A percentile compares a stretch with the other conserved stretches of the same genome.
Evolutionary conservation across 2,888 invertebrate species (phyloP).

Genomic region (Meteorus colon): DNA sequence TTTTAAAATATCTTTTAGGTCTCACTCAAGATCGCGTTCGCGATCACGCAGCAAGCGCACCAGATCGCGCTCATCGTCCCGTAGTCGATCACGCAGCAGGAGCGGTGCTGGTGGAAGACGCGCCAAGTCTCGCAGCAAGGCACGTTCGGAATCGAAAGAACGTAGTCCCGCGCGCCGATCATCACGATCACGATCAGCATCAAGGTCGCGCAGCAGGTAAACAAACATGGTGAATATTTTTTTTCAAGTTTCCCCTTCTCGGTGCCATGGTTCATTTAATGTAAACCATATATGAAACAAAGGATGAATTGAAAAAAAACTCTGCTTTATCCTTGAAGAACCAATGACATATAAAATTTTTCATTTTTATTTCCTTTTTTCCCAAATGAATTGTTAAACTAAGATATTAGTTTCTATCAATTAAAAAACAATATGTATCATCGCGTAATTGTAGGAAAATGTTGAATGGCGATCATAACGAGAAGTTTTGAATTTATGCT

Average conservation of each 20-base stretch:
- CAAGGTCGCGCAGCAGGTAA: slow-evolving; percentile 68
- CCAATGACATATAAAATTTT: not conserved
- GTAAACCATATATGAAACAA: not conserved
- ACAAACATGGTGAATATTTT: slow-evolving; percentile 47
- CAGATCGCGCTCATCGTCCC: slow-evolving; percentile 79
- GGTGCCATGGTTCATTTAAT: slow-evolving; percentile 23
- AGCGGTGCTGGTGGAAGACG: slow-evolving; percentile 54
- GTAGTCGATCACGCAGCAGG: slow-evolving; percentile 77
- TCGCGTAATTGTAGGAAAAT: slow-evolving; percentile 48
- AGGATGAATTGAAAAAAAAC: not conserved
- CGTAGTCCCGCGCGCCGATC: slow-evolving; percentile 64
- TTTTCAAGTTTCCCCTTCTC: not conserved
- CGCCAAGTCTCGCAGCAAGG: slow-evolving; percentile 65
- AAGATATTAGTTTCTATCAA: not conserved
- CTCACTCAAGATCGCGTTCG: slow-evolving; percentile 71
- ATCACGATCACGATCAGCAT: slow-evolving; percentile 66
- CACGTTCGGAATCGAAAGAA: slow-evolving; percentile 66
- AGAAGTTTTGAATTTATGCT: slow-evolving; percentile 37
- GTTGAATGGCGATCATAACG: slow-evolving; percentile 51
- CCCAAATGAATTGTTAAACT: not conserved
- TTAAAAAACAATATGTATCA: slow-evolving; percentile 15
- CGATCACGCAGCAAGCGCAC: slow-evolving; percentile 74
- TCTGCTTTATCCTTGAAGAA: slow-evolving; percentile 4
- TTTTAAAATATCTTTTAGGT: slow-evolving; percentile 57
- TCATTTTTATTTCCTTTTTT: slow-evolving; percentile 21